phyloP scores from a whole-genome alignment of 2,113 vertebrate species.

The Morone chrysops region DNA sequence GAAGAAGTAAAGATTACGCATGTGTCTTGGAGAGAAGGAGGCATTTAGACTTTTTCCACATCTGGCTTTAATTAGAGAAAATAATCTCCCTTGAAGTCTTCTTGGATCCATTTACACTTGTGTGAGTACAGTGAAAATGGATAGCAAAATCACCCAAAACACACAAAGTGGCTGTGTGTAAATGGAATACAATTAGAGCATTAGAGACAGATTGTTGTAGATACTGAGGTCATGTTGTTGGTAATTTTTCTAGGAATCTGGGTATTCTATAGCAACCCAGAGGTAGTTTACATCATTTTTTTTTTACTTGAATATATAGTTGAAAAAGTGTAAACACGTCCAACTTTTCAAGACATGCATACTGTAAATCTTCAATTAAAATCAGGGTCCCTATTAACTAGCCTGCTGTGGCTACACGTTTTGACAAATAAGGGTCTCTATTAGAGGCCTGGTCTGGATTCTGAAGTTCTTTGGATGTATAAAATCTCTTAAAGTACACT shows the following conservation, averaged over 20 bases:
- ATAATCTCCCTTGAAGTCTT: neutral
- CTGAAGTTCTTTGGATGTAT: no score
- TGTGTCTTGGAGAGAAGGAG: neutral
- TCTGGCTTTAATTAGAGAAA: neutral
- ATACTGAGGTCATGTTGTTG: no score
- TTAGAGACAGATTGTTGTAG: neutral
- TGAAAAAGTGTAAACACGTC: neutral
- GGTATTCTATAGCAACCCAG: no score
- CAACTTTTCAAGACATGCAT: neutral
- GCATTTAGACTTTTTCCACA: conserved; percentile 1
- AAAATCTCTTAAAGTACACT: no score
- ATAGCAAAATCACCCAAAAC: neutral
- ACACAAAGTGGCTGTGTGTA: neutral
- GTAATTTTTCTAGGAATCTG: no score
- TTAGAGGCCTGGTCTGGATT: no score
- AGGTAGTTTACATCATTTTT: no score
- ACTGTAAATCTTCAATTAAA: neutral
- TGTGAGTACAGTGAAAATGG: neutral
- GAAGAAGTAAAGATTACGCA: neutral
- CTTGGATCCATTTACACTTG: neutral
- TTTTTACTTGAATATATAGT: neutral
- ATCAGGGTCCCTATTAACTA: no score
- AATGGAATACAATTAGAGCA: neutral
- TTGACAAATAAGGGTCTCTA: no score
- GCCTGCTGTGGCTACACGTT: no score